A percentile compares a stretch with the other conserved stretches of the same genome.
Evolutionary conservation across 1,140 invertebrate genomes (phyloP).

Genomic region (Penaeus vannamei): DNA sequence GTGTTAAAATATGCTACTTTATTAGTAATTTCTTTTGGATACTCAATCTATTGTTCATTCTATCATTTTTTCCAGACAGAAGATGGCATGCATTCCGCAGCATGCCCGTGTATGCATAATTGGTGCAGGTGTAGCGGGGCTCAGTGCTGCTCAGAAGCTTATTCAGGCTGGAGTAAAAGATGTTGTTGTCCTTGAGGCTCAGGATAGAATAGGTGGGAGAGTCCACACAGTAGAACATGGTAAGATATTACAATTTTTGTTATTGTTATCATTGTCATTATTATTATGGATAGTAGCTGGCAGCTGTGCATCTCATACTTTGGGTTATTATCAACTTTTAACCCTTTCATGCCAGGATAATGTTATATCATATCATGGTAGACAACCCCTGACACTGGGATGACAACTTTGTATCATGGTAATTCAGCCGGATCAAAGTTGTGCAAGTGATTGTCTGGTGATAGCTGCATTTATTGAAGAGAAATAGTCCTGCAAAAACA

Average conservation of each 20-base stretch:
- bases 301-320: background rate
- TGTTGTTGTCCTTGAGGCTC: slow-evolving; percentile 42
- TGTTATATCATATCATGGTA: no score
- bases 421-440: no score
- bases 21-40: background rate
- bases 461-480: no score
- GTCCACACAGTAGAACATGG: slow-evolving; percentile 39
- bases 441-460: no score
- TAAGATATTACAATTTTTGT: background rate
- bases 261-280: no score
- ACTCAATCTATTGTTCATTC: background rate
- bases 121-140: slow-evolving; percentile 48
- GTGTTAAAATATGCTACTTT: background rate
- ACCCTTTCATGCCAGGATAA: no score
- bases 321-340: background rate
- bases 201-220: slow-evolving; percentile 42
- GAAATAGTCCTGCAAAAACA: no score
- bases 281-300: no score
- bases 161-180: slow-evolving; percentile 32
- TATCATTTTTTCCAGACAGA: slow-evolving; percentile 2
- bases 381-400: no score
- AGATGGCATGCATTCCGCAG: slow-evolving; percentile 9
- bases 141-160: slow-evolving; percentile 43
- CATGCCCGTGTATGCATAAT: slow-evolving; percentile 45
- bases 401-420: no score